Evolutionary conservation across 2,797 vertebrate species (phyloP), one percentile per base, ranked within the genome.

Genomic region (Pseudotriccus pelzelni): DNA sequence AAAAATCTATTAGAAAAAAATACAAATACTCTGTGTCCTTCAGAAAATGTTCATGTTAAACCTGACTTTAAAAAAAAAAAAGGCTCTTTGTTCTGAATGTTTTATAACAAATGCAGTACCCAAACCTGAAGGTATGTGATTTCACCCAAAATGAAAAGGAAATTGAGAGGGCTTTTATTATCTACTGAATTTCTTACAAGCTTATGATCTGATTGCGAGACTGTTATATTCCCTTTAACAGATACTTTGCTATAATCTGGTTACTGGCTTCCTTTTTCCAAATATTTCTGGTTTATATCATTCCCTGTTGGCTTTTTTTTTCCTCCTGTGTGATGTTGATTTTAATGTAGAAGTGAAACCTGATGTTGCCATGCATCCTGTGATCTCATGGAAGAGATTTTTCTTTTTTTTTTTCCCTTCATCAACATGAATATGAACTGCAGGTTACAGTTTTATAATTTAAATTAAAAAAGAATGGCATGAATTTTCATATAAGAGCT

Each of bases 351-450:
- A 43, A 43, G 28, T 64, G 36, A 87, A 82, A 56, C 41, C 17
- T 58, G 21, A 28, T 36, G 32, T 44, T 79, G 19, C 90, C 93
- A 79, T 36, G 16, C 17, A 55, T 44, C 12, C 14, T 55, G 17
- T 60, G 44, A 25, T 32, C n/a, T 63, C 36, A 10, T 10, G 18
- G 34, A 75, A 89, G 43, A 73, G 4, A 47, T 52, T 70, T 84
- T 77, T 30, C 18, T 68, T 27, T 9, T 1, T 3, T 39, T 43
- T 25, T 14, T 6, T 0, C 5, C 10, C 9, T 4, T 7, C 8
- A 25, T 70, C n/a, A 77, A 2, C 8, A 7, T 55, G 43, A 43
- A 43, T 36, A 16, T 37, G 7, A 84, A n/a, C 58, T 78, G 6
- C 32, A 63, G 23, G 6, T 64, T 88, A 62, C 14, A 67, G 30